Conservation (phyloP, 1,140 invertebrate species). For the Drosophila yakuba region DNA sequence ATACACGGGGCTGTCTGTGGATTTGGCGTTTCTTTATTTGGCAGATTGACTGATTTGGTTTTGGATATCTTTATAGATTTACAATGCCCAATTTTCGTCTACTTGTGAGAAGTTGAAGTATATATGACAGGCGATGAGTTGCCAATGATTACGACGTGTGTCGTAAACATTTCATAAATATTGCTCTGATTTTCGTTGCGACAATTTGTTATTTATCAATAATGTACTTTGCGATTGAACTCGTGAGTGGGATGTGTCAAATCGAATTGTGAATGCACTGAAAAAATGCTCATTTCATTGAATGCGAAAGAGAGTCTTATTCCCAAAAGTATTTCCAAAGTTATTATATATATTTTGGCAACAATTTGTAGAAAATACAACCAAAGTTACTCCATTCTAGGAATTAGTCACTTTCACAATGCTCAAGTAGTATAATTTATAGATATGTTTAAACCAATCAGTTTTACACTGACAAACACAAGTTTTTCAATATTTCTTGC, state of each 20-base stretch:
- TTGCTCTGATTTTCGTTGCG: slow-evolving; percentile 82
- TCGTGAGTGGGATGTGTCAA: neutral
- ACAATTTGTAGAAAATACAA: neutral
- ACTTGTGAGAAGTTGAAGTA: slow-evolving; percentile 80
- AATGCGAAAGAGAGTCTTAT: too few relatives aligned
- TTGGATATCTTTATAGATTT: slow-evolving; percentile 78
- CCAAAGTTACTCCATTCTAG: neutral
- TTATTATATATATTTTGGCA: too few relatives aligned
- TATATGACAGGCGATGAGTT: slow-evolving; percentile 78
- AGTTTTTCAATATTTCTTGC: slow-evolving; percentile 21
- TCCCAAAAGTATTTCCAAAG: too few relatives aligned
- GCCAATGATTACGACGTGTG: slow-evolving; percentile 80
- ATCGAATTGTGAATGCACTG: slow-evolving; percentile 37
- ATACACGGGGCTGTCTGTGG: slow-evolving; percentile 30
- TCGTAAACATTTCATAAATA: slow-evolving; percentile 81
- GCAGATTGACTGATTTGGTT: slow-evolving; percentile 25
- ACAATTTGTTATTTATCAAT: slow-evolving; percentile 81
- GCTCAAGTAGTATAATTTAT: slow-evolving; percentile 9
- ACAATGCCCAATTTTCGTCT: slow-evolving; percentile 82
- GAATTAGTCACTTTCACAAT: neutral
- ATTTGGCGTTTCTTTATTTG: slow-evolving; percentile 41
- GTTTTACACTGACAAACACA: slow-evolving; percentile 7
- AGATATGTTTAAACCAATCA: slow-evolving; percentile 14
- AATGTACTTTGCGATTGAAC: slow-evolving; percentile 45
- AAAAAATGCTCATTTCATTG: neutral